These are phyloP conservation scores for Cebidichthys violaceus DNA, from an alignment of 2,113 vertebrate genomes.

Conservation along the genomic window DNA sequence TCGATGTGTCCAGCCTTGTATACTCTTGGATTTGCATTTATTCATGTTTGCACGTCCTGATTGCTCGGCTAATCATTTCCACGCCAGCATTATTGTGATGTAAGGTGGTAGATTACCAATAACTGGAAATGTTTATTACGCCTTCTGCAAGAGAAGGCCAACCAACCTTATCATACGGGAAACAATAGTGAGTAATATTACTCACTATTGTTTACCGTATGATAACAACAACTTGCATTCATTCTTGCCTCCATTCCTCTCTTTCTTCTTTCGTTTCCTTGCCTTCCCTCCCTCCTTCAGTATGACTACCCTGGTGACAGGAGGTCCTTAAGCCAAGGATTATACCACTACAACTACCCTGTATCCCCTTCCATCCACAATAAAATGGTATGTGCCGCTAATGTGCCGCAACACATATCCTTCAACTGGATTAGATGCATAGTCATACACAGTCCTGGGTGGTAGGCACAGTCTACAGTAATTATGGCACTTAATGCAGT, in stretches of 20 bases:
- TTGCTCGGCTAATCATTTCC: no score
- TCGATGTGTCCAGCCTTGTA: no score
- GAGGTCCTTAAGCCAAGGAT: slow-evolving; percentile 87
- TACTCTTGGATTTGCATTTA: no score
- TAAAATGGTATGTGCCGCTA: slow-evolving; percentile 90
- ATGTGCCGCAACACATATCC: slow-evolving; percentile 8
- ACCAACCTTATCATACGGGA: not conserved
- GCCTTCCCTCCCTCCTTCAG: slow-evolving; percentile 76
- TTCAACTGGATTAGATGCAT: not conserved
- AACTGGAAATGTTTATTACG: not conserved
- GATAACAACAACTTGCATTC: slow-evolving; percentile 22
- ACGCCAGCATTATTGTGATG: no score
- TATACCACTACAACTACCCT: slow-evolving; percentile 92
- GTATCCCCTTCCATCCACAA: slow-evolving; percentile 91
- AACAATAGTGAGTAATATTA: not conserved
- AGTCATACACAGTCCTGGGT: not conserved
- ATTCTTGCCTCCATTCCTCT: slow-evolving; percentile 18
- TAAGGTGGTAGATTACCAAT: not conserved
- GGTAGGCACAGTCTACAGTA: not conserved
- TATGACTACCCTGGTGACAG: slow-evolving; percentile 94
- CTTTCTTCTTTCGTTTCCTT: slow-evolving; percentile 7
- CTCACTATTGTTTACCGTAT: no score
- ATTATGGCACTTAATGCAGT: not conserved
- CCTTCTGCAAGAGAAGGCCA: not conserved
- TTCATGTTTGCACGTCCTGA: no score